Conservation (phyloP, 2,113 vertebrate species). For the Thamnaconus septentrionalis region DNA sequence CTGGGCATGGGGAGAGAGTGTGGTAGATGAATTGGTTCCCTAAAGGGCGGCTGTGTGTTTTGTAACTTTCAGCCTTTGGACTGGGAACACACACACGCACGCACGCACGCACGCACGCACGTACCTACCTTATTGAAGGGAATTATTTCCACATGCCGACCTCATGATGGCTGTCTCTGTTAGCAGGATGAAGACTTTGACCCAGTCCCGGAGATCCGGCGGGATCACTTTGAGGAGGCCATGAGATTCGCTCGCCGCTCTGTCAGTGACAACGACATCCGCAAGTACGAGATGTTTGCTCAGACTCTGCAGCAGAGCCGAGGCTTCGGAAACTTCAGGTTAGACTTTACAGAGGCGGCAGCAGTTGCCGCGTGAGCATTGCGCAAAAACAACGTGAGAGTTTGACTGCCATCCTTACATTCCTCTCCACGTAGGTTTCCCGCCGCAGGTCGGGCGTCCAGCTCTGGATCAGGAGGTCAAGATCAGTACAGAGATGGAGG, state of each 20-base stretch:
- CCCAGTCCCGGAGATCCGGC: slow-evolving; percentile 94
- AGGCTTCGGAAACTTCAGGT: slow-evolving; percentile 99
- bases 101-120: too few relatives aligned
- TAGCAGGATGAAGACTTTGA: slow-evolving; percentile 93
- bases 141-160: not conserved
- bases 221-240: slow-evolving; percentile 98
- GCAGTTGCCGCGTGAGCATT: slow-evolving; percentile 79
- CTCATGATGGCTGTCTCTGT: not conserved
- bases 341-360: slow-evolving; percentile 93
- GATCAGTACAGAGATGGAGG: slow-evolving; percentile 67
- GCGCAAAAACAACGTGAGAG: too few relatives aligned
- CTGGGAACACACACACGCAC: slow-evolving; percentile 46
- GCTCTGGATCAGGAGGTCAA: slow-evolving; percentile 44
- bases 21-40: slow-evolving; percentile 48
- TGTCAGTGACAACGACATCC: slow-evolving; percentile 97
- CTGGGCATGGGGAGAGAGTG: slow-evolving; percentile 36
- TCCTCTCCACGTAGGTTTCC: slow-evolving; percentile 68
- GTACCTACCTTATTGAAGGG: not conserved
- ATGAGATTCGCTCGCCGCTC: slow-evolving; percentile 98
- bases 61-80: slow-evolving; percentile 53
- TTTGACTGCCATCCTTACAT: not conserved
- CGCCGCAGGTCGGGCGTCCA: slow-evolving; percentile 59
- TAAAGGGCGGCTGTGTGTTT: slow-evolving; percentile 54
- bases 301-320: slow-evolving; percentile 99
- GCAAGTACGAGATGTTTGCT: slow-evolving; percentile 99